Base-by-base conservation (phyloP, 2,888 invertebrate genomes). In the Tinea trinotella region DNA sequence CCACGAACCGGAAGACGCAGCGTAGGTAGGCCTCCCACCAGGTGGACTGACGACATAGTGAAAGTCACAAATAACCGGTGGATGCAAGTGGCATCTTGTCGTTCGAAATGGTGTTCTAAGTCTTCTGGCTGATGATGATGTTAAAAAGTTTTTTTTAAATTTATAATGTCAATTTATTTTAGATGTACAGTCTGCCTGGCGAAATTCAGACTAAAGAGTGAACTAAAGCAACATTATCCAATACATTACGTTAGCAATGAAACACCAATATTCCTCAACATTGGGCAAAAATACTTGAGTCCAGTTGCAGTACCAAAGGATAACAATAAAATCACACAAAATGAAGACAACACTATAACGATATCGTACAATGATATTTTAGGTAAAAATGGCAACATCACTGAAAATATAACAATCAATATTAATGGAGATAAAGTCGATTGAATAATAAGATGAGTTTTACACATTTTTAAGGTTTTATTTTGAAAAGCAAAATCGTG, bases 141-240 rank as follows among this genome's bases (percentile, higher is more conserved):
- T 7, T 24, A 24, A 24, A 24, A 24, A 24, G 9, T 24, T 7
- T 36, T 50, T 20, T 54, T 30, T 48, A 13, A 18, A 44, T 7
- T n/a, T 35, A 40, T 3, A 40, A 40, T 15, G 12, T 40, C 35
- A 54, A 56, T 34, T 9, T 55, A 64, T 68, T 1, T 2, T 70
- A 87, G 87, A 53, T 87, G 87, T 53, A 73, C 78, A 46, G 74
- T 85, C 2, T 87, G 87, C 62, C 60, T 67, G 0, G 64, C 65
- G 58, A 68, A 76, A 7, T 87, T 87, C 64, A 66, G 86, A 17
- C 65, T 86, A 0, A 64, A 72, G 53, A 74, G 74, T 3, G 87
- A 87, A 52, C 58, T 87, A 6, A 85, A 84, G 57, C 71, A 68
- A 0, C 86, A 87, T 59, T 87, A 87, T 35, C 83, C 86, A 0